Base-by-base conservation (phyloP, 1,140 invertebrate genomes). In the Bombus waltoni region DNA sequence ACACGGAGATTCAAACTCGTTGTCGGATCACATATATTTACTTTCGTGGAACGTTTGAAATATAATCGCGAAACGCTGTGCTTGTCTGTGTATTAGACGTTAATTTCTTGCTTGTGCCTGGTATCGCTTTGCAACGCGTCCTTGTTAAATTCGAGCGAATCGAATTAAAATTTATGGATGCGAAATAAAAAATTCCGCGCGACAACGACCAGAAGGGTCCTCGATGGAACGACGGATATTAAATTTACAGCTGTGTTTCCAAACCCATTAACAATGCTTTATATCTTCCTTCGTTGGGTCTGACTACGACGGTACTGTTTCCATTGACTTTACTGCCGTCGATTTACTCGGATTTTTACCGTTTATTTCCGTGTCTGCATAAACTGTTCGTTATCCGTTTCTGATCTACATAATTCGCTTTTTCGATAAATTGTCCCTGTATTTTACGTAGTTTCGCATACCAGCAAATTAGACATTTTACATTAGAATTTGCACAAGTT, bases 271-370 rank as follows among this genome's bases (percentile, higher is more conserved):
- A 28, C 42, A 44, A 2, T 22, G 53, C 3, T 59, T 76, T 44
- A 15, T 68, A 38, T 25, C n/a, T 68, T 22, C n/a, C 28, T 18
- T 70, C 44, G 15, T 38, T 53, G 18, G 25, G 65, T 70, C 78
- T 71, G 78, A 71, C 66, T 18, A 18, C 3, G 68, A n/a, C 44
- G 8, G 65, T 35, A 80, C 44, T 40, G 65, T 53, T 80, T 53
- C 78, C 40, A 71, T 66, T 80, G 40, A 38, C 28, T 80, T 44
- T 42, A n/a, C 59, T n/a, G 28, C 32, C 28, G 40, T 66, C n/a
- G n/a, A 53, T 53, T 53, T 53, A 53, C 47, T 53, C 4, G 59
- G 25, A 62, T 62, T 62, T 62, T n/a, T 62, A n/a, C 47, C 18
- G 5, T 53, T 53, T 53, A 53, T 53, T 22, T 53, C 47, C 47